Percentiles rank a stretch among this genome's conserved stretches.
Conservation (phyloP, 2,888 invertebrate species). For the Villa cingulata region DNA sequence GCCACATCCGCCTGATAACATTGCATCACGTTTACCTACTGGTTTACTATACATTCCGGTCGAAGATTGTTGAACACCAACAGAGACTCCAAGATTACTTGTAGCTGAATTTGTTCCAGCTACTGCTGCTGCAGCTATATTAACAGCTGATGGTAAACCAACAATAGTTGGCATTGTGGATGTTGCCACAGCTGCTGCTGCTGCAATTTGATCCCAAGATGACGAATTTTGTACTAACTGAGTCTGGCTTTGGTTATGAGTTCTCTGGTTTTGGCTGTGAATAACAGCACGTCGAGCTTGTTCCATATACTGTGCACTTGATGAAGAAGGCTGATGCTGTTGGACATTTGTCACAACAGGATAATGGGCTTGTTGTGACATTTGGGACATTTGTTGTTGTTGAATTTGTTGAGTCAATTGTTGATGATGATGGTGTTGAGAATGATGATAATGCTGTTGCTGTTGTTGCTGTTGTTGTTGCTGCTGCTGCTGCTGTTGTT, state of each 20-base stretch:
- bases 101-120: not conserved
- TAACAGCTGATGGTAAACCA: conserved; percentile 9
- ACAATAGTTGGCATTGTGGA: conserved; percentile 14
- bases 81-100: not conserved
- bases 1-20: conserved; percentile 34
- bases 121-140: not conserved
- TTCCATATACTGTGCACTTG: conserved; percentile 16
- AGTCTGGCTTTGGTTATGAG: conserved; percentile 23
- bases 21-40: conserved; percentile 34
- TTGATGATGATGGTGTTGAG: conserved; percentile 21
- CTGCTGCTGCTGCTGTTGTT: conserved; percentile 21
- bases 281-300: conserved; percentile 14
- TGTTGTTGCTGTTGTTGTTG: conserved; percentile 20
- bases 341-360: conserved; percentile 20
- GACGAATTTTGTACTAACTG: conserved; percentile 22
- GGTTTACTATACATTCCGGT: conserved; percentile 18
- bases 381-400: conserved; percentile 29
- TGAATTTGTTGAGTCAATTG: conserved; percentile 21
- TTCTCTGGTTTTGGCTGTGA: conserved; percentile 16
- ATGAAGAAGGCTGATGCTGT: conserved; percentile 22
- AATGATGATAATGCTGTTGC: conserved; percentile 23
- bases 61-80: conserved; percentile 1
- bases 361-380: conserved; percentile 32
- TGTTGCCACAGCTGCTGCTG: conserved; percentile 26
- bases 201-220: conserved; percentile 31